phyloP scores from a whole-genome alignment of 2,113 vertebrate genomes.

The Azemiops feae region DNA sequence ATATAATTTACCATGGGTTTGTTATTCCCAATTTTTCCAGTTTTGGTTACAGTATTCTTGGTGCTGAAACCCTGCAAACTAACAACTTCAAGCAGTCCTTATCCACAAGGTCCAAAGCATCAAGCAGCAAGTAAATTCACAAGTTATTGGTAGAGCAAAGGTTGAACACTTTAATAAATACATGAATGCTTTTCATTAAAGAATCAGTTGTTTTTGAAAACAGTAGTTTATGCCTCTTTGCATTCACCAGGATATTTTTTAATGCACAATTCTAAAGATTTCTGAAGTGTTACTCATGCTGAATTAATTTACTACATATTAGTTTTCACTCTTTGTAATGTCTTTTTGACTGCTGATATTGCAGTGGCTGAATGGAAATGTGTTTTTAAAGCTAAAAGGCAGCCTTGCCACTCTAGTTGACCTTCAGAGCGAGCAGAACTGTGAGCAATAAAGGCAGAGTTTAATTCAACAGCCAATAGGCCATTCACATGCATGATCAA shows the following conservation, averaged over 20 bases:
- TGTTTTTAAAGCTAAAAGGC: constrained; percentile 54
- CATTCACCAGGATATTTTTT: not conserved
- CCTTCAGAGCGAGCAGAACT: constrained; percentile 57
- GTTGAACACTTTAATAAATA: not conserved
- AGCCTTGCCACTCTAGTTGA: constrained; percentile 40
- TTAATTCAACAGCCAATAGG: constrained; percentile 53
- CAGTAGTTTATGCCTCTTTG: not conserved
- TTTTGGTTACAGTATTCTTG: not conserved
- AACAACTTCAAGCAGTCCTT: not conserved
- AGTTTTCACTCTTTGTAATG: constrained; percentile 4
- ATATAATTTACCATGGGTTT: not conserved
- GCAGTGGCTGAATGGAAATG: constrained; percentile 24
- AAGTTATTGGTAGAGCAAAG: not conserved
- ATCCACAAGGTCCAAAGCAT: not conserved
- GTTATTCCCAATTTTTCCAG: not conserved
- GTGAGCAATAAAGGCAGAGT: constrained; percentile 50
- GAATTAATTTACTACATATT: constrained; percentile 34
- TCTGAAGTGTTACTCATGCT: constrained; percentile 7
- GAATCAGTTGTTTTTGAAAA: not conserved
- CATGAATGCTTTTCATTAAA: not conserved
- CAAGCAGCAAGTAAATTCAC: not conserved
- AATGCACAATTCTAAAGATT: constrained; percentile 6
- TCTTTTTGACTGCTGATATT: constrained; percentile 11
- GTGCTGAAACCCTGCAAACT: not conserved
- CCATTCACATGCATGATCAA: constrained; percentile 57